A percentile compares a stretch with the other conserved stretches of the same genome.
Conservation (phyloP, 1,140 invertebrate genomes). For the Polypedilum pembai region DNA sequence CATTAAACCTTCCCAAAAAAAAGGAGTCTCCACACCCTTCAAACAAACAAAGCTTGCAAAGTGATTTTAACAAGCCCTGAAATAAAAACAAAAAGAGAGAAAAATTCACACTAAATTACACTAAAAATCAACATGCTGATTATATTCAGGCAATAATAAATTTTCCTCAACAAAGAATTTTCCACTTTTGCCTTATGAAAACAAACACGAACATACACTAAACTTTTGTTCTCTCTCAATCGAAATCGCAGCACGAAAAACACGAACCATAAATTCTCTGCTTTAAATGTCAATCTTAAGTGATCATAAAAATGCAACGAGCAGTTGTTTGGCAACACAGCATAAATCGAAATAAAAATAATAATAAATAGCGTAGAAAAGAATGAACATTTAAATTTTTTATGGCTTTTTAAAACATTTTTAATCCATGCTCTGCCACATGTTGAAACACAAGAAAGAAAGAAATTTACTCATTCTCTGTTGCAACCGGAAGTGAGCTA, state of each 20-base stretch:
- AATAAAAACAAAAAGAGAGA: too few relatives aligned
- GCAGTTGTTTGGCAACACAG: constrained; percentile 3
- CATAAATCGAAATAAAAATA: neutral
- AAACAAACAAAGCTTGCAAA: too few relatives aligned
- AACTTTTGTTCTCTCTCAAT: too few relatives aligned
- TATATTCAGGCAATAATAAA: too few relatives aligned
- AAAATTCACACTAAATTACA: too few relatives aligned
- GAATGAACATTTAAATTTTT: constrained; percentile 14
- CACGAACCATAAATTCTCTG: neutral
- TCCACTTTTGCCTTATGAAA: too few relatives aligned
- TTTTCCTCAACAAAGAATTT: too few relatives aligned
- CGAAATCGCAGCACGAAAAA: neutral
- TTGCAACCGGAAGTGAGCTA: constrained; percentile 10
- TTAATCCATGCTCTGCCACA: neutral
- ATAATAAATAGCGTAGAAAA: constrained; percentile 9
- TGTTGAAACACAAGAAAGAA: neutral
- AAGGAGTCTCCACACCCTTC: too few relatives aligned
- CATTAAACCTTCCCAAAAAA: too few relatives aligned
- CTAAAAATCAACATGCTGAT: too few relatives aligned
- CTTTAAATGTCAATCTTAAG: constrained; percentile 6
- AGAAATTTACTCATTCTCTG: neutral
- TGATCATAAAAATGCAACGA: constrained; percentile 3
- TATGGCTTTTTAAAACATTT: neutral
- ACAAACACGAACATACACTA: too few relatives aligned
- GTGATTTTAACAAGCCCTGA: too few relatives aligned